Percentiles rank a stretch among this genome's conserved stretches.
phyloP scores from a whole-genome alignment of 2,113 vertebrate genomes.

The Aldabrachelys gigantea region DNA sequence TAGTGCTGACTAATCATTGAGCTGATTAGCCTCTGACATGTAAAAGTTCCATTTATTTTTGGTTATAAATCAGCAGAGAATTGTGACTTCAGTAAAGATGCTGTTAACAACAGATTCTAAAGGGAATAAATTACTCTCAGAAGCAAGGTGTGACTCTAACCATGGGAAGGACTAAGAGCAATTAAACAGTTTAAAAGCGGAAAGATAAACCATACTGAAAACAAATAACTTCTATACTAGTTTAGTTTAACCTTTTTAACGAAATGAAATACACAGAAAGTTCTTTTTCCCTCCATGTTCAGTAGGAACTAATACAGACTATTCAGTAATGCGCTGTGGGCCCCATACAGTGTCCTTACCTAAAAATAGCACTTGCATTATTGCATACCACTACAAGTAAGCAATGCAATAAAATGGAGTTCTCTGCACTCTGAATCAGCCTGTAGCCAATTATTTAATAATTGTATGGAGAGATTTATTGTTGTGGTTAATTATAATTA shows the following conservation, averaged over 20 bases:
- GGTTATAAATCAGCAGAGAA: not conserved
- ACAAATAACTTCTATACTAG: not conserved
- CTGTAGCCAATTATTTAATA: not conserved
- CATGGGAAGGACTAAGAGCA: not conserved
- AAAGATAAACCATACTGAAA: not conserved
- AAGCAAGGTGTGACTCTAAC: not conserved
- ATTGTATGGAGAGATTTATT: not conserved
- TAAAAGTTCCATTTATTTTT: not conserved
- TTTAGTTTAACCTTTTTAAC: not conserved
- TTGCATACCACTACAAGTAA: not conserved
- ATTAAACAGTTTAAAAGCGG: not conserved
- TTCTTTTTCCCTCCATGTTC: not conserved
- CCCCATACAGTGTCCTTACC: not conserved
- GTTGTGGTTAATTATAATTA: not conserved
- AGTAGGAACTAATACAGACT: not conserved
- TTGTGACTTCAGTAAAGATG: not conserved
- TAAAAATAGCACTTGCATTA: not conserved
- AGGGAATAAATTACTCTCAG: not conserved
- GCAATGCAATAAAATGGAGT: not conserved
- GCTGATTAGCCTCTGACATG: not conserved
- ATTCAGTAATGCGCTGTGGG: not conserved
- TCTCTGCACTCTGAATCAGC: not conserved
- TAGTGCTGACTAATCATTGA: not conserved
- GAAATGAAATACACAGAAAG: not conserved
- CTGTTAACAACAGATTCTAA: not conserved